Conservation (phyloP, 2,113 vertebrate species). For the Gulo gulo region DNA sequence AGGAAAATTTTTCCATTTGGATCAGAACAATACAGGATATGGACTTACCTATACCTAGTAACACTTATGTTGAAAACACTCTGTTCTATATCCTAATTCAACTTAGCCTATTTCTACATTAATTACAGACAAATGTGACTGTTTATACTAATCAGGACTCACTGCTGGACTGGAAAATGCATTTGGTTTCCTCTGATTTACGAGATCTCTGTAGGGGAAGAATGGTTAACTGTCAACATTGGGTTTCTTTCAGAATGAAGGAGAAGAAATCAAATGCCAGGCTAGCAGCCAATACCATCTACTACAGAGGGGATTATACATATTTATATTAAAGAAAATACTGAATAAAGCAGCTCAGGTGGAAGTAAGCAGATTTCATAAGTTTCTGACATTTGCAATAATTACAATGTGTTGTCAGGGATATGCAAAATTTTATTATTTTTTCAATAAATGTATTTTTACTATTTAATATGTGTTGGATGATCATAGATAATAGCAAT, state of each 20-base stretch:
- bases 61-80: background rate
- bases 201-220: background rate
- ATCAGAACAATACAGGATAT: background rate
- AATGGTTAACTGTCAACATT: background rate
- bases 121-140: background rate
- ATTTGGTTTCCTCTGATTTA: background rate
- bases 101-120: background rate
- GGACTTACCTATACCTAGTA: background rate
- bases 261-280: background rate
- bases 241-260: background rate
- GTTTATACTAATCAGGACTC: background rate
- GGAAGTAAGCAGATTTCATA: background rate
- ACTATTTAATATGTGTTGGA: background rate
- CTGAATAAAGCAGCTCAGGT: background rate
- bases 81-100: background rate
- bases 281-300: background rate
- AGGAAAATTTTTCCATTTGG: background rate
- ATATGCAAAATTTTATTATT: background rate
- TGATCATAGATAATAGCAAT: background rate
- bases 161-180: background rate
- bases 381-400: background rate
- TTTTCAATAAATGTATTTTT: background rate
- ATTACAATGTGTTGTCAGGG: background rate
- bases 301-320: background rate
- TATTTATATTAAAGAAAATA: background rate